Conservation (phyloP, 2,888 invertebrate genomes). For the Rhagonycha lutea region DNA sequence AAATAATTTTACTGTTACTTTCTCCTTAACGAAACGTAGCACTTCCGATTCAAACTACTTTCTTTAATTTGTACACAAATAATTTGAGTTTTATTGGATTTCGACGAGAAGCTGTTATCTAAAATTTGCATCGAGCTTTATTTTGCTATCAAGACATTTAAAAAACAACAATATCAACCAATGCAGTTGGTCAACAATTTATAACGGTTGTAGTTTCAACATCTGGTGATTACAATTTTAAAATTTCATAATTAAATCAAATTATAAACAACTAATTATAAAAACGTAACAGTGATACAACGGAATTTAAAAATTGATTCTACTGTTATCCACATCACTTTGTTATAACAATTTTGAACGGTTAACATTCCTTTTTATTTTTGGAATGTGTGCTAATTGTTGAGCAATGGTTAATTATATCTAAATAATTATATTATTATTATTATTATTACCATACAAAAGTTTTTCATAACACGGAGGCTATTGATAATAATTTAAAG, state of each 20-base stretch:
- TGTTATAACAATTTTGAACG: background rate
- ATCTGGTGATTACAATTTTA: background rate
- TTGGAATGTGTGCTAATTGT: background rate
- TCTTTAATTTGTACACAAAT: background rate
- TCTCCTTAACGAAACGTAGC: background rate
- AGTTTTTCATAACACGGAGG: background rate
- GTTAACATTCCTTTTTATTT: background rate
- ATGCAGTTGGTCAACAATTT: background rate
- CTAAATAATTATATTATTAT: background rate
- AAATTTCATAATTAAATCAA: background rate
- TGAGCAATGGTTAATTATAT: background rate
- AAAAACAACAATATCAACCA: background rate
- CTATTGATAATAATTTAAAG: background rate
- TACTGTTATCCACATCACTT: background rate
- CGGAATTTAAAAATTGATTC: background rate
- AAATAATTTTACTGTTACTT: background rate
- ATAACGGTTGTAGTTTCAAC: background rate
- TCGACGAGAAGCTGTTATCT: background rate
- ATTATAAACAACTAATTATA: background rate
- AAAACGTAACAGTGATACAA: background rate
- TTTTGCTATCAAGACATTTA: background rate
- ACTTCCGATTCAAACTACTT: background rate
- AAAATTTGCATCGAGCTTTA: background rate
- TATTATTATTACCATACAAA: background rate
- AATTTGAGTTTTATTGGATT: background rate